Evolutionary conservation across 2,888 invertebrate genomes (phyloP), one percentile per base, ranked within the genome.

Genomic region (Rhingia rostrata): DNA sequence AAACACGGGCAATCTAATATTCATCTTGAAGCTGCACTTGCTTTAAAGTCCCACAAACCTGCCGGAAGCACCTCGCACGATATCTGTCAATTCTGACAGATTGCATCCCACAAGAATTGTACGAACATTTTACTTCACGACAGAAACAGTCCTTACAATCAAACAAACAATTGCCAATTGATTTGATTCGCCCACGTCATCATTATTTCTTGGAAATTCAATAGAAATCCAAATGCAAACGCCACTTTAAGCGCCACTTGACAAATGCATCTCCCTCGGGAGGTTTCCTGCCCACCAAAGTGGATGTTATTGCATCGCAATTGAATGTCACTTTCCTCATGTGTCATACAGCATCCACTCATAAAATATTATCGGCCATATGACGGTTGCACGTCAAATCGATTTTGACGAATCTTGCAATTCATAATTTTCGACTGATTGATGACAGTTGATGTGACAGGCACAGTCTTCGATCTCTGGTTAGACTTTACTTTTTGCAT

Each of bases 371-470:
- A 35, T 51, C 67, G 45, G 45, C 75, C 69, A 51, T 63, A 70
- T 78, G 63, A 80, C 67, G 64, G 63, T 63, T 33, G 51, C 39
- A 56, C 41, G 74, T 67, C 80, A 80, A 63, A 61, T 43, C 54
- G 32, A 53, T 69, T 75, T 51, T 45, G 49, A 61, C 6, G 32
- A 39, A 41, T 35, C 32, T 6, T 64, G 64, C 66, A 72, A 78
- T 77, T 72, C 72, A 58, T 12, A 45, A 53, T 60, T 70, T 67
- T 70, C 80, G 84, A 84, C 74, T 69, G 80, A 84, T 80, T 84
- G 84, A 80, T 84, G 84, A 84, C 84, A 84, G 74, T 60, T 75
- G 80, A 53, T 70, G 58, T 80, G 84, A 80, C 80, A 75, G 80
- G 45, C 60, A 73, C 37, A 41, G 80, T 45, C 35, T 35, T 6